phyloP scores from a whole-genome alignment of 1,140 invertebrate genomes.

The Scaptodrosophila lebanonensis region DNA sequence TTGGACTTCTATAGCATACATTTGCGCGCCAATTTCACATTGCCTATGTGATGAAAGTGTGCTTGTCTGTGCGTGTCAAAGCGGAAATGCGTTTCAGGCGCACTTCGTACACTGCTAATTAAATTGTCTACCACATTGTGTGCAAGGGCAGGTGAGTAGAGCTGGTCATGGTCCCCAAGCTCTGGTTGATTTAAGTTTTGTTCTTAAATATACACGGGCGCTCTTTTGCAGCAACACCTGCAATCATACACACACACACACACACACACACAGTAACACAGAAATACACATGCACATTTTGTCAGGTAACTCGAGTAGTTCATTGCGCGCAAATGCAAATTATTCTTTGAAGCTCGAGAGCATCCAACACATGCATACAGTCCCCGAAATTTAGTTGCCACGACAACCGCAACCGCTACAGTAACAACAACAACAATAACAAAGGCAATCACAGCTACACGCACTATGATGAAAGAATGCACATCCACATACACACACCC shows the following conservation, averaged over 20 bases:
- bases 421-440: conserved; percentile 6
- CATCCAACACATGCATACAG: too few species aligned
- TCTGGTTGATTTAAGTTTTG: conserved; percentile 12
- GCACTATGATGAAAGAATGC: neutral
- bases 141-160: conserved; percentile 20
- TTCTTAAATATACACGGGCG: conserved; percentile 14
- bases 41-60: neutral
- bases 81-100: too few species aligned
- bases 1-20: conserved; percentile 7
- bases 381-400: neutral
- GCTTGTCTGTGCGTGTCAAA: neutral
- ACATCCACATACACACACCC: conserved; percentile 5
- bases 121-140: neutral
- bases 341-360: too few species aligned
- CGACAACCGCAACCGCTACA: conserved; percentile 18
- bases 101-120: neutral
- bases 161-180: neutral
- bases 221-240: neutral
- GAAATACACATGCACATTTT: too few species aligned
- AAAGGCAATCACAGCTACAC: conserved; percentile 24
- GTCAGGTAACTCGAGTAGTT: too few species aligned
- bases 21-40: conserved; percentile 34
- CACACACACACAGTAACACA: neutral
- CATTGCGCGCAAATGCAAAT: too few species aligned
- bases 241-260: conserved; percentile 5